Conservation (phyloP, 2,888 invertebrate species). For the Erebia aethiops region DNA sequence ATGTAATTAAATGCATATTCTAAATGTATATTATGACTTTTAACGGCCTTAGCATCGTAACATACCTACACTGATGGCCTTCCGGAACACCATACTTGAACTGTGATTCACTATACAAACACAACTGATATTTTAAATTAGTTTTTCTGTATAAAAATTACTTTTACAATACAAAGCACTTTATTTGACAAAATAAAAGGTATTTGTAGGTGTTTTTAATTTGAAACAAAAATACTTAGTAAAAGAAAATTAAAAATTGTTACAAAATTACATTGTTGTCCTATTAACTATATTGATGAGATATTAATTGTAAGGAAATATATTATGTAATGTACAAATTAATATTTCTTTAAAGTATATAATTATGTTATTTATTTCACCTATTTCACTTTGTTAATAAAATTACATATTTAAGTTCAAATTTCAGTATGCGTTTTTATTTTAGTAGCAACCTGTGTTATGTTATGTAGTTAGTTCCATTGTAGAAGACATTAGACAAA, state of each 20-base stretch:
- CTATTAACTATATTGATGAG: slow-evolving; percentile 59
- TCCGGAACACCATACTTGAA: slow-evolving; percentile 71
- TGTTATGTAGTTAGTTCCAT: too few species aligned
- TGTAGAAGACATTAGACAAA: too few species aligned
- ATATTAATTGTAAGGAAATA: slow-evolving; percentile 63
- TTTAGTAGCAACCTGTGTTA: neutral
- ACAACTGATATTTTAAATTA: slow-evolving; percentile 53
- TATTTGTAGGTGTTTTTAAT: slow-evolving; percentile 35
- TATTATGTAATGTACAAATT: slow-evolving; percentile 80
- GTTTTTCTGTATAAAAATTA: slow-evolving; percentile 40
- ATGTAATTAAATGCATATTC: slow-evolving; percentile 45
- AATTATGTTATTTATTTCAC: slow-evolving; percentile 79
- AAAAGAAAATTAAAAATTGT: slow-evolving; percentile 46
- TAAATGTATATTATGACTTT: slow-evolving; percentile 60
- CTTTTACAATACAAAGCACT: slow-evolving; percentile 32
- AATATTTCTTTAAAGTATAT: slow-evolving; percentile 78
- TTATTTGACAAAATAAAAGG: slow-evolving; percentile 31
- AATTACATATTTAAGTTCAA: slow-evolving; percentile 68
- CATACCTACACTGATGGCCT: slow-evolving; percentile 66
- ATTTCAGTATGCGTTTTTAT: slow-evolving; percentile 48
- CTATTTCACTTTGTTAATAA: slow-evolving; percentile 72
- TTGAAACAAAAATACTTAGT: slow-evolving; percentile 39
- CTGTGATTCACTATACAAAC: slow-evolving; percentile 79
- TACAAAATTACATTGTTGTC: slow-evolving; percentile 62
- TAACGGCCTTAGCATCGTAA: slow-evolving; percentile 59